Conservation (phyloP, 1,140 invertebrate species). For the Drosophila ambigua region DNA sequence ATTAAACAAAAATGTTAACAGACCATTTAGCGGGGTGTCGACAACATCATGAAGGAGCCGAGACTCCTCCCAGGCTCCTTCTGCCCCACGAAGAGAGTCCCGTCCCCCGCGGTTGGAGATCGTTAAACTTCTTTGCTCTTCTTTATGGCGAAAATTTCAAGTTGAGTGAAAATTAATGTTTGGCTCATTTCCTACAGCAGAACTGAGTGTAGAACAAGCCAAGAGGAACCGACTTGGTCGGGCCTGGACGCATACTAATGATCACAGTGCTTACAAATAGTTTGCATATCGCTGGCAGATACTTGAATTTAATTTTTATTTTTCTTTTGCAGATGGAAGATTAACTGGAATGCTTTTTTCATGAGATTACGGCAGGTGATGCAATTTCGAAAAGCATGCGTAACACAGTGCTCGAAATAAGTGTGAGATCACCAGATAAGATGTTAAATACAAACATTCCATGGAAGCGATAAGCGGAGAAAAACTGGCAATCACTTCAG, state of each 20-base stretch:
- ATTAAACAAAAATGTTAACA: constrained; percentile 38
- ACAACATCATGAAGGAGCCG: constrained; percentile 43
- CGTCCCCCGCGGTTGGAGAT: constrained; percentile 19
- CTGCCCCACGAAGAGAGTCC: too few species aligned
- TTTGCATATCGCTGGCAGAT: background rate
- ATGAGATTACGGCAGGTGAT: too few species aligned
- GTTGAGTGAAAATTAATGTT: constrained; percentile 51
- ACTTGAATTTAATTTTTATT: background rate
- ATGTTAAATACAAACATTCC: too few species aligned
- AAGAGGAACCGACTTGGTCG: constrained; percentile 20
- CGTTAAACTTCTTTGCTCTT: constrained; percentile 52
- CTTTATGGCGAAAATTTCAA: constrained; percentile 58
- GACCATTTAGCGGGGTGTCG: constrained; percentile 62
- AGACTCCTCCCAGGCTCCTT: background rate
- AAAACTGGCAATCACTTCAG: too few species aligned
- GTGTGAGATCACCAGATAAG: too few species aligned
- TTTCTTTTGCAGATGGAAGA: too few species aligned
- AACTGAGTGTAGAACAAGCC: constrained; percentile 46
- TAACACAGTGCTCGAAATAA: too few species aligned
- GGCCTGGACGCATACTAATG: constrained; percentile 34
- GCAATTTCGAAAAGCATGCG: too few species aligned
- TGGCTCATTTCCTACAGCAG: constrained; percentile 51
- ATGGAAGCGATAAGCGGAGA: too few species aligned
- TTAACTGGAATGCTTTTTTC: too few species aligned
- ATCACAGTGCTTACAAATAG: constrained; percentile 41